These are phyloP conservation scores for Oryzias dopingdopingensis DNA, from an alignment of 2,797 vertebrate genomes.

Conservation along the genomic window DNA sequence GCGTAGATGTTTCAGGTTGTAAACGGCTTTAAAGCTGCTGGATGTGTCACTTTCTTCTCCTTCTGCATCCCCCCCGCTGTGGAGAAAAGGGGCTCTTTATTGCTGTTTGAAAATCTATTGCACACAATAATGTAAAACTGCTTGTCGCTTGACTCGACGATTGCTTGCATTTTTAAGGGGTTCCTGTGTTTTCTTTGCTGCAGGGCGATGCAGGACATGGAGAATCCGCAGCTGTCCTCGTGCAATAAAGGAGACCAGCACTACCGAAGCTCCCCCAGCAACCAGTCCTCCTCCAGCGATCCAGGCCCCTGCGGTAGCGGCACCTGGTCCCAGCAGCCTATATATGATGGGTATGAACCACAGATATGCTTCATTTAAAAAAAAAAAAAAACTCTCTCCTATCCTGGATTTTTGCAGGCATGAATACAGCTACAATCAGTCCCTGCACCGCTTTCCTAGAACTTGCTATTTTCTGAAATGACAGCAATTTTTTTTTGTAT, in stretches of 20 bases:
- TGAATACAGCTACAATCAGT: conserved; percentile 54
- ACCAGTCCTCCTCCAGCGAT: conserved; percentile 96
- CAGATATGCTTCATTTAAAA: conserved; percentile 9
- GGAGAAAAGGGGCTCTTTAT: too few species aligned
- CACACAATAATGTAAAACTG: too few species aligned
- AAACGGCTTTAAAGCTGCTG: too few species aligned
- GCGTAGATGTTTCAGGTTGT: too few species aligned
- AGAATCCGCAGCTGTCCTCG: conserved; percentile 60
- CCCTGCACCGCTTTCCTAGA: conserved; percentile 35
- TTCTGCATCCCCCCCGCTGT: too few species aligned
- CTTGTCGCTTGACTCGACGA: neutral
- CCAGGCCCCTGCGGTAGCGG: conserved; percentile 89
- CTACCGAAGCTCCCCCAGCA: conserved; percentile 95
- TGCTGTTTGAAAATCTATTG: too few species aligned
- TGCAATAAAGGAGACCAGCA: conserved; percentile 78
- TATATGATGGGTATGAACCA: conserved; percentile 85
- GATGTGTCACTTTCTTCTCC: too few species aligned
- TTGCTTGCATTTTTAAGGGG: neutral
- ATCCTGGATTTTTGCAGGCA: conserved; percentile 23
- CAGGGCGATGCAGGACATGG: conserved; percentile 64
- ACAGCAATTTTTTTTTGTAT: conserved; percentile 50
- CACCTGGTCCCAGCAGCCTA: conserved; percentile 91
- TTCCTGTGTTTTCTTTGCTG: conserved; percentile 15
- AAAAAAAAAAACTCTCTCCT: neutral
- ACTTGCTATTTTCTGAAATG: conserved; percentile 58